phyloP scores from a whole-genome alignment of 2,797 vertebrate genomes.

The Pangasius larnaudii region DNA sequence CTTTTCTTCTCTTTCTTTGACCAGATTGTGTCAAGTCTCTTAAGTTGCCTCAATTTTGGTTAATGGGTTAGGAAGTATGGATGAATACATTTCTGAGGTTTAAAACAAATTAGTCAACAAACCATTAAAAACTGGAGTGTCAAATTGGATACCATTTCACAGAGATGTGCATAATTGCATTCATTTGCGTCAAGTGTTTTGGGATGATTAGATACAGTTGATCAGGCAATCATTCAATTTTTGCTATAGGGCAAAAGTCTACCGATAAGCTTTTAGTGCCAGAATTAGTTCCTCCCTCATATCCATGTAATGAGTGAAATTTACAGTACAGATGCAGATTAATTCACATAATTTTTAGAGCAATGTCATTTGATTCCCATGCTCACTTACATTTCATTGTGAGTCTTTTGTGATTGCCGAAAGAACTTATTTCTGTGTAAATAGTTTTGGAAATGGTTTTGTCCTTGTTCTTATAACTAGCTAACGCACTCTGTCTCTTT shows the following conservation, averaged over 20 bases:
- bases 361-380: background rate
- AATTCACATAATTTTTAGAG: background rate
- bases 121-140: conserved; percentile 31
- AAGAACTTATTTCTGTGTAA: conserved; percentile 4
- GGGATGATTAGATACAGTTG: conserved; percentile 67
- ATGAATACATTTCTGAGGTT: conserved; percentile 23
- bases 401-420: background rate
- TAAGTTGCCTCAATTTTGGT: background rate
- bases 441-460: conserved; percentile 23
- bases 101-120: conserved; percentile 43
- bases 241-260: background rate
- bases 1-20: background rate
- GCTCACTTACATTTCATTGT: conserved; percentile 3
- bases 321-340: conserved; percentile 22
- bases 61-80: conserved; percentile 18
- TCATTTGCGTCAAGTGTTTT: conserved; percentile 64
- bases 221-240: conserved; percentile 65
- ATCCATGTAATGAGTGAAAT: conserved; percentile 38
- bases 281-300: conserved; percentile 30
- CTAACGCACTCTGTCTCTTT: conserved; percentile 9
- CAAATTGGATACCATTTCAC: conserved; percentile 22
- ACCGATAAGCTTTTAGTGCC: background rate
- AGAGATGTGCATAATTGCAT: conserved; percentile 49
- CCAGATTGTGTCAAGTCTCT: background rate
- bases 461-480: background rate